phyloP scores from a whole-genome alignment of 1,140 invertebrate genomes.

The Halesus radiatus region DNA sequence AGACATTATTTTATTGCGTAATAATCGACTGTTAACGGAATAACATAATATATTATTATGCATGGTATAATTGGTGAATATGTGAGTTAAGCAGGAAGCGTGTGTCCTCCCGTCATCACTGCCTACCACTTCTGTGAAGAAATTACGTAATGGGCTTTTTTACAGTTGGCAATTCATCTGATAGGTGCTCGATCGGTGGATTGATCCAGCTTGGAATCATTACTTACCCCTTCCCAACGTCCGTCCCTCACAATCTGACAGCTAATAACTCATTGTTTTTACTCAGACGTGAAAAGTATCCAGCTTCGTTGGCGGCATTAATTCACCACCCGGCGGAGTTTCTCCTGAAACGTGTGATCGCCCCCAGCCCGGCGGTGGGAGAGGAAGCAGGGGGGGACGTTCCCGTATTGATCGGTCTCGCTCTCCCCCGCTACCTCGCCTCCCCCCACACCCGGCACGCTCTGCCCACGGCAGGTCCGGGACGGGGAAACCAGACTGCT shows the following conservation, averaged over 20 bases:
- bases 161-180: no score
- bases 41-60: no score
- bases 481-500: slow-evolving; percentile 1
- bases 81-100: no score
- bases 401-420: slow-evolving; percentile 42
- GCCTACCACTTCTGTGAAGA: no score
- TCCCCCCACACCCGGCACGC: slow-evolving; percentile 7
- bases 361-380: neutral
- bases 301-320: neutral
- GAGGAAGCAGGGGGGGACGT: neutral
- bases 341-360: neutral
- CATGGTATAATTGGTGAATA: no score
- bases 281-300: neutral
- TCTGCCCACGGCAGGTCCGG: slow-evolving; percentile 21
- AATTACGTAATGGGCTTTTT: no score
- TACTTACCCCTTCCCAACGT: neutral
- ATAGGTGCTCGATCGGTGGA: neutral
- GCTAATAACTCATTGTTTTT: slow-evolving; percentile 23
- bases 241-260: neutral
- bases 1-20: no score
- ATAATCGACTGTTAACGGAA: no score
- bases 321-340: neutral
- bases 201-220: neutral
- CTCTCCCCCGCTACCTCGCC: slow-evolving; percentile 18
- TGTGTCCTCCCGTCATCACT: no score